Conservation (phyloP, 1,140 invertebrate species). For the Drosophila lowei region DNA sequence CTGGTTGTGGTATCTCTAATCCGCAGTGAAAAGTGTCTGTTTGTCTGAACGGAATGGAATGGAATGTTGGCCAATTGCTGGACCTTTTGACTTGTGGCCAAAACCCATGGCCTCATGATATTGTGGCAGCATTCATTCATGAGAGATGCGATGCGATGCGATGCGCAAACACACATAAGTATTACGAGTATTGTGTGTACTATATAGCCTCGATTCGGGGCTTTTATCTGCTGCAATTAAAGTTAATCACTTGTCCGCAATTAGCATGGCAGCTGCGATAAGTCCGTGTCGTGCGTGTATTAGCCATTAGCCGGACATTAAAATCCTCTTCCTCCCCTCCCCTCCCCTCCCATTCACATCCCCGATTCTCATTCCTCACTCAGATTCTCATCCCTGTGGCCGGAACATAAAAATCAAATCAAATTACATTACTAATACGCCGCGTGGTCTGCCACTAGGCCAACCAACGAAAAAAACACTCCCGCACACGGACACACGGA, state of each 20-base stretch:
- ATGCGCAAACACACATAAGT: conserved; percentile 2
- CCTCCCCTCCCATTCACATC: not conserved
- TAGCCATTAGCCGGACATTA: conserved; percentile 64
- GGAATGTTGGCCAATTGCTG: conserved; percentile 54
- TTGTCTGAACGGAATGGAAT: conserved; percentile 38
- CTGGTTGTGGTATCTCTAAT: conserved; percentile 46
- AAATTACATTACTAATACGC: conserved; percentile 80
- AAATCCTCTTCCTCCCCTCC: conserved; percentile 14
- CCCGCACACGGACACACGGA: conserved; percentile 22
- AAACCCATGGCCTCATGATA: conserved; percentile 1
- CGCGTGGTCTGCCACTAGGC: conserved; percentile 53
- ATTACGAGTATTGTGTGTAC: too few species aligned
- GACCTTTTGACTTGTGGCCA: conserved; percentile 54
- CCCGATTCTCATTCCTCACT: not conserved
- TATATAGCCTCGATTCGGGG: conserved; percentile 12
- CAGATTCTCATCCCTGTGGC: conserved; percentile 2
- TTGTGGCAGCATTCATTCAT: conserved; percentile 1
- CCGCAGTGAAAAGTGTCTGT: conserved; percentile 53
- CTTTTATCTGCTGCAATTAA: conserved; percentile 76
- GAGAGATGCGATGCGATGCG: conserved; percentile 5
- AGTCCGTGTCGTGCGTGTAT: conserved; percentile 58
- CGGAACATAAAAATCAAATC: conserved; percentile 73
- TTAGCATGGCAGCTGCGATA: conserved; percentile 75
- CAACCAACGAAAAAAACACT: not conserved
- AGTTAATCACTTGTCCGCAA: conserved; percentile 74